Base-by-base conservation (phyloP, 2,797 vertebrate species). In the Sebastes hubbsi region DNA sequence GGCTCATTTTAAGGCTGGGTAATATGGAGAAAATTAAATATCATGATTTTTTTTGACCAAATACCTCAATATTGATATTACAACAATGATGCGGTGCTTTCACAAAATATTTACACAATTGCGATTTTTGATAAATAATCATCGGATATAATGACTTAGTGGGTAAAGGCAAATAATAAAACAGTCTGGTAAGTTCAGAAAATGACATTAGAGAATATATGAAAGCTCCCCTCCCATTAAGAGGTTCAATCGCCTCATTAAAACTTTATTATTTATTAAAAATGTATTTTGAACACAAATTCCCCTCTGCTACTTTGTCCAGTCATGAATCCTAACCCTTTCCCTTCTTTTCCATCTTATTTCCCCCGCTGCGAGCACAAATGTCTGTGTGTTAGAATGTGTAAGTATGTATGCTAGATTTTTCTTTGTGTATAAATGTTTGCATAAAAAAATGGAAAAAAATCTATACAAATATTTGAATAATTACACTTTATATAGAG, bases 31-130 rank as follows among this genome's bases (percentile, higher is more conserved):
- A 46, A 46, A 46, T 46, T 7, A 46, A 46, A 46, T 46, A 18
- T 46, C 1, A 16, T 46, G 6, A 36, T 36, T 36, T 0, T 0
- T 42, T 46, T 46, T 46, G 1, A 46, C 42, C 42, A 18, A 46
- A 18, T 46, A 46, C 16, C 16, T 46, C 16, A 18, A 18, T 46
- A 46, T 46, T 5, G 14, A 42, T 42, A 42, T 16, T 42, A 16
- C 38, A 42, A 42, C 16, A 46, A 18, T 46, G 0, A 0, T 8
- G 42, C 18, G 42, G 42, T 46, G 16, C 16, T 18, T 46, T 18
- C 42, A 46, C 42, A 46, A 46, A 46, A 46, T 46, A 46, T 46
- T 46, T 46, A 46, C 42, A 46, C 16, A 18, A 46, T 18, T 46
- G 3, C 0, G 16, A 46, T 8, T 18, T 46, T 46, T 46, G 42